A percentile compares a stretch with the other conserved stretches of the same genome.
Evolutionary conservation across 2,797 vertebrate species (phyloP).

Genomic region (Eulemur coronatus): DNA sequence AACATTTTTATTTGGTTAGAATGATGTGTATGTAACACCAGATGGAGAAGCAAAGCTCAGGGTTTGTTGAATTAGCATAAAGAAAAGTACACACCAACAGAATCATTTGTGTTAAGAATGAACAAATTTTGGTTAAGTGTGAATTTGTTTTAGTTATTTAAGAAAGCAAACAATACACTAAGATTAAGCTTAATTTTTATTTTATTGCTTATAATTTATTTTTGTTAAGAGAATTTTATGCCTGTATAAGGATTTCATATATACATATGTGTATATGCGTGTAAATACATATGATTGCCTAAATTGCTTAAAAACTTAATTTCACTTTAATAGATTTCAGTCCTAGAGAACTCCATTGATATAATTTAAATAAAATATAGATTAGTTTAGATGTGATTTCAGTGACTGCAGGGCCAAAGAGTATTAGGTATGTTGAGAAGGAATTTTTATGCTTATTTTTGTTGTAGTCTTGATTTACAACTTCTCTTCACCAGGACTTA

Average conservation of each 20-base stretch:
- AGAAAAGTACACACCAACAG: constrained; percentile 20
- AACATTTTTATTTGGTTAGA: constrained; percentile 42
- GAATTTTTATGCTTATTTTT: constrained; percentile 40
- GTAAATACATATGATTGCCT: constrained; percentile 10
- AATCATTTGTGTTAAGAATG: constrained; percentile 54
- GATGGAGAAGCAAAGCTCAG: constrained; percentile 48
- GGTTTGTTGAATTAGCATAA: constrained; percentile 47
- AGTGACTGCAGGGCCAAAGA: constrained; percentile 34
- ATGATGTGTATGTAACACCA: constrained; percentile 40
- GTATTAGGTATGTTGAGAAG: not conserved
- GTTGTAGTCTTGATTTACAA: not conserved
- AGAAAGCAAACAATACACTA: constrained; percentile 43
- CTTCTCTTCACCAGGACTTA: not conserved
- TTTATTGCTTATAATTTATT: constrained; percentile 70
- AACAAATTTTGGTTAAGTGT: constrained; percentile 29
- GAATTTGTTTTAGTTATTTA: constrained; percentile 46
- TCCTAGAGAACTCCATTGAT: not conserved
- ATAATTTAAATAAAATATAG: constrained; percentile 42
- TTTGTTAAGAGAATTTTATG: constrained; percentile 44
- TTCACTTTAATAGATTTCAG: constrained; percentile 48
- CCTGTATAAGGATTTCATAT: constrained; percentile 42
- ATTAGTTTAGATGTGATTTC: constrained; percentile 49
- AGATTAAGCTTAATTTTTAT: constrained; percentile 57
- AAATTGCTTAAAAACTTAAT: constrained; percentile 52
- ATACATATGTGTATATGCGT: not conserved